These are phyloP conservation scores for Leptestheria dahalacensis DNA, from an alignment of 1,140 invertebrate genomes.

Conservation along the genomic window DNA sequence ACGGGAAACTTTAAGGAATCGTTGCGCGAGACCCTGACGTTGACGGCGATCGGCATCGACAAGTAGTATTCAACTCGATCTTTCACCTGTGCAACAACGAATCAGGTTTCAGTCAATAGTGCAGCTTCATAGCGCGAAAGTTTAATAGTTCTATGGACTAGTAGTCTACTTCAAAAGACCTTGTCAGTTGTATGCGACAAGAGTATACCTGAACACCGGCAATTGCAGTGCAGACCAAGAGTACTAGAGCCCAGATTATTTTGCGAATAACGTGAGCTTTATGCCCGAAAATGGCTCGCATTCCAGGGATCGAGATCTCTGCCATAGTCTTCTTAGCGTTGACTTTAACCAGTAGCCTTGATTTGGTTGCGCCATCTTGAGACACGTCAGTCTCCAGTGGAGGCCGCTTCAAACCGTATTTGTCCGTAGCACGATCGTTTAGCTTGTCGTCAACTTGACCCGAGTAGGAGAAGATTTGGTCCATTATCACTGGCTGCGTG, in stretches of 20 bases:
- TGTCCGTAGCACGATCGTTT: not conserved
- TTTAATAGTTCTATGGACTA: too few relatives aligned
- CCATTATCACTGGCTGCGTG: not conserved
- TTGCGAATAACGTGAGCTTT: not conserved
- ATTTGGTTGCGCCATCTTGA: not conserved
- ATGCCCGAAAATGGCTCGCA: conserved; percentile 11
- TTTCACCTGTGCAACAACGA: conserved; percentile 10
- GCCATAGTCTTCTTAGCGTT: conserved; percentile 13
- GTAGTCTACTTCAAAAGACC: too few relatives aligned
- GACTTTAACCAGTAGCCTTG: not conserved
- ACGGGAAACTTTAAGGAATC: conserved; percentile 20
- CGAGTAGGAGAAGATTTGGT: not conserved
- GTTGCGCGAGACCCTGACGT: conserved; percentile 21
- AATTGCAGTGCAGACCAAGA: conserved; percentile 9
- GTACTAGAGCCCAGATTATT: conserved; percentile 11
- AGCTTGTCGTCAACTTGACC: not conserved
- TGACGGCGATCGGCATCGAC: conserved; percentile 20
- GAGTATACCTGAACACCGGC: conserved; percentile 1
- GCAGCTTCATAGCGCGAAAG: too few relatives aligned
- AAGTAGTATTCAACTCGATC: conserved; percentile 18
- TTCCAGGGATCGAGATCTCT: conserved; percentile 15
- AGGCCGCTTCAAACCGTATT: not conserved
- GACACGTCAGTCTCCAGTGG: not conserved
- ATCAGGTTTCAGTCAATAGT: too few relatives aligned
- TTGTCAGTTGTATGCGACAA: not conserved